A percentile compares a stretch with the other conserved stretches of the same genome.
Evolutionary conservation across 2,113 vertebrate species (phyloP).

Genomic region (Pterocles orientalis): DNA sequence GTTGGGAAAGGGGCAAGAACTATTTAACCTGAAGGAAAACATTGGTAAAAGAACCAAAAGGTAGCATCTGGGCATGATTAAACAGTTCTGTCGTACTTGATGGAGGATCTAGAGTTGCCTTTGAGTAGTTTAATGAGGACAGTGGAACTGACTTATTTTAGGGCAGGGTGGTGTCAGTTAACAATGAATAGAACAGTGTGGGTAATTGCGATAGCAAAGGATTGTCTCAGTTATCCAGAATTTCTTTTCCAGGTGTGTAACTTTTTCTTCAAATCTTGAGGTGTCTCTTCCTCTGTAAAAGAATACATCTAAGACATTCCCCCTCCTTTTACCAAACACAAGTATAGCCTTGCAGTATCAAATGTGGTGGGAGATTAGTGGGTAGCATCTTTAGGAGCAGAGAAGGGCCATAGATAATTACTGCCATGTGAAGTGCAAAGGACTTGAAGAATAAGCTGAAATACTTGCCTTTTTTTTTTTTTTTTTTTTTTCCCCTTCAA

Average conservation of each 20-base stretch:
- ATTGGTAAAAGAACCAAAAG: neutral
- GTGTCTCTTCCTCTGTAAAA: neutral
- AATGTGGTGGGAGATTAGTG: neutral
- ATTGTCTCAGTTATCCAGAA: neutral
- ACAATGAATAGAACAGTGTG: too few relatives aligned
- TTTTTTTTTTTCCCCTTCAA: neutral
- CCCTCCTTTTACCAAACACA: neutral
- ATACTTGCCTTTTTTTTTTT: neutral
- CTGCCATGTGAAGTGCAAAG: neutral
- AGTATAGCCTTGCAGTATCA: neutral
- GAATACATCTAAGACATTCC: neutral
- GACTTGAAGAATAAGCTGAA: neutral
- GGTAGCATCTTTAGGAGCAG: neutral
- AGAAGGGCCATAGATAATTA: neutral
- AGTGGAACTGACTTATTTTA: neutral
- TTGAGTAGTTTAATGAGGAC: neutral
- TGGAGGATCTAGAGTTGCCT: neutral
- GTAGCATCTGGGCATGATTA: neutral
- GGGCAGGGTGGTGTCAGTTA: neutral
- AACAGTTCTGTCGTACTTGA: neutral
- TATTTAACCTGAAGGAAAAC: neutral
- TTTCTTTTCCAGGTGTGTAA: neutral
- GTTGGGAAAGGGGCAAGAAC: neutral
- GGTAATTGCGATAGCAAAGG: neutral
- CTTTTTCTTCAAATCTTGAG: neutral